A percentile compares a stretch with the other conserved stretches of the same genome.
phyloP scores from a whole-genome alignment of 2,797 vertebrate species.

The Xyrichtys novacula region DNA sequence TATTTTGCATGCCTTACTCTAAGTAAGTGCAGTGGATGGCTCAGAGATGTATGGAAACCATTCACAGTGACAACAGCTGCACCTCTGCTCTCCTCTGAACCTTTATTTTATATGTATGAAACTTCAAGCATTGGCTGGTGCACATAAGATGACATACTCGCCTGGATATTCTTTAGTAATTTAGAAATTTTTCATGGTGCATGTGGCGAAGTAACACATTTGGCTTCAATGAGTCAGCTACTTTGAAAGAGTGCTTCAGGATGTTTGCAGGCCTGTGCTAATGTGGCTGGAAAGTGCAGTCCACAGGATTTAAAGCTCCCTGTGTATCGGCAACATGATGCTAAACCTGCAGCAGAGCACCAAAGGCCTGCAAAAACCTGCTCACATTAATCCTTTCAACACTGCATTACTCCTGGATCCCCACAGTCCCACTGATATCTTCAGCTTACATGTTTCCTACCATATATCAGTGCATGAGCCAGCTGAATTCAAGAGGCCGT shows the following conservation, averaged over 20 bases:
- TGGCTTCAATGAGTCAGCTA: not conserved
- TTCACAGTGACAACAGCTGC: no score
- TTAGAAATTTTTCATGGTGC: no score
- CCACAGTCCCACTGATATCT: constrained; percentile 42
- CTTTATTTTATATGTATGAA: no score
- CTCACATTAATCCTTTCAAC: constrained; percentile 52
- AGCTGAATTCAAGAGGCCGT: constrained; percentile 53
- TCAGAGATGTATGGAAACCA: no score
- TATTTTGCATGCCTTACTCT: no score
- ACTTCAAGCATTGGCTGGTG: no score
- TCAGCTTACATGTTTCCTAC: constrained; percentile 51
- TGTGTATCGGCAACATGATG: constrained; percentile 5
- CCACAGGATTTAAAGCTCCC: not conserved
- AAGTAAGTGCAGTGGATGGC: no score
- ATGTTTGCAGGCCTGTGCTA: constrained; percentile 10
- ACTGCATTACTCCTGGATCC: constrained; percentile 35
- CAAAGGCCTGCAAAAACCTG: constrained; percentile 6
- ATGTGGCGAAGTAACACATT: not conserved
- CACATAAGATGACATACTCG: no score
- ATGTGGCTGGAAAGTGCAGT: not conserved
- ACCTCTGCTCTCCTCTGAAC: no score
- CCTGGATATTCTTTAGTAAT: no score
- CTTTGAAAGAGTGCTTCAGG: constrained; percentile 2
- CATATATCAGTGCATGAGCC: constrained; percentile 50
- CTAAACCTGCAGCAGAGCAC: constrained; percentile 26